Conservation (phyloP, 2,113 vertebrate species). For the Pteropus alecto region DNA sequence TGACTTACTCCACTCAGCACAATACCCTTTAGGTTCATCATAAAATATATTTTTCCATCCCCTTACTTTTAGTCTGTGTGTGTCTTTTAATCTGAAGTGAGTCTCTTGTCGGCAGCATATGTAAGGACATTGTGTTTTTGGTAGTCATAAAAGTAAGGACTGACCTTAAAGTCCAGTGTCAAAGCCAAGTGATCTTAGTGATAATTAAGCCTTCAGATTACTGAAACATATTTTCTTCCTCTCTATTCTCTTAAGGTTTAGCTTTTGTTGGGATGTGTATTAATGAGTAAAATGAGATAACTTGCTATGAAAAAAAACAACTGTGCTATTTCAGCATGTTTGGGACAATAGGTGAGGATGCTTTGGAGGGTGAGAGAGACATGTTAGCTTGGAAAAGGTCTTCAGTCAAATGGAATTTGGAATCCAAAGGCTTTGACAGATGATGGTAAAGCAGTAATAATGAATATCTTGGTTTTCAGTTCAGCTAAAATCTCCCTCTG, state of each 20-base stretch:
- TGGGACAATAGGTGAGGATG: not conserved
- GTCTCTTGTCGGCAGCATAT: too few species aligned
- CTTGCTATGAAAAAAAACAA: not conserved
- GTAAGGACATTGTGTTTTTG: not conserved
- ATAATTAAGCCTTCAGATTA: not conserved
- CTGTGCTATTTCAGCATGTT: not conserved
- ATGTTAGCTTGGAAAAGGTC: not conserved
- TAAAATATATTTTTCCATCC: too few species aligned
- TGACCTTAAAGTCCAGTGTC: not conserved
- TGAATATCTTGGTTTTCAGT: not conserved
- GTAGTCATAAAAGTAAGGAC: not conserved
- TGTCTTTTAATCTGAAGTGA: too few species aligned
- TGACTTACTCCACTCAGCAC: too few species aligned
- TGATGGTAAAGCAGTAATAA: not conserved
- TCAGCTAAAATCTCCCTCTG: not conserved
- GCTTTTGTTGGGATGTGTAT: not conserved
- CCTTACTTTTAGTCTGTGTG: too few species aligned
- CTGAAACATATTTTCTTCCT: not conserved
- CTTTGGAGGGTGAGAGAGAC: not conserved
- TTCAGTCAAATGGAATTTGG: not conserved
- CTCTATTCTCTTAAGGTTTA: not conserved
- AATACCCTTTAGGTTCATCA: too few species aligned
- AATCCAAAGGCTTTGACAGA: not conserved
- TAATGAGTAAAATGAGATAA: not conserved
- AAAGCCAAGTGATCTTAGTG: not conserved